Base-by-base conservation (phyloP, 2,888 invertebrate species). In the Saturnia pavonia region DNA sequence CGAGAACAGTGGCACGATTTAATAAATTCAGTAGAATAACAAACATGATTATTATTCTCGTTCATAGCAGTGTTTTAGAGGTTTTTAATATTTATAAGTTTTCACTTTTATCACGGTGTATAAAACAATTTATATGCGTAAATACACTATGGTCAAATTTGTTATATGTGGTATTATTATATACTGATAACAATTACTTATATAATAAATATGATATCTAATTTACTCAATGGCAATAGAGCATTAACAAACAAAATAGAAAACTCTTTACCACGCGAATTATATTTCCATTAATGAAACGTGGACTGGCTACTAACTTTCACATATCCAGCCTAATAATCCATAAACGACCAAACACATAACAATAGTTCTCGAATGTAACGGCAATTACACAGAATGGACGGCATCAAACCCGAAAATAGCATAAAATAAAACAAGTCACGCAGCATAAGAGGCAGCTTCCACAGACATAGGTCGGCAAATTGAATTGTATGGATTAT, bases 221-320 rank as follows among this genome's bases (percentile, higher is more conserved):
- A 54, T 42, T 42, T 42, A 70, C 42, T 3, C 11, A 22, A 48
- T 40, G 25, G 54, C 9, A 66, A 40, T 66, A 19, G 40, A 85
- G 82, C 81, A 77, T 82, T 83, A 86, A 87, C 87, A 90, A 91
- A 82, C 40, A 25, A 63, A 63, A 25, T 57, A 57, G 16, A 63
- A 42, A 42, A 80, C 79, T 65, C 40, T 4, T 6, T 81, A 85
- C 51, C 22, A 89, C 84, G 86, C 82, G 85, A 90, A 89, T 92
- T 90, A 88, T 88, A 90, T 88, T 88, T 91, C 86, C 90, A 88
- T 91, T 91, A 91, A 91, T 88, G 88, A 89, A 90, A 90, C 88
- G 88, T 89, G 88, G 90, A 89, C 87, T 27, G 88, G 84, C 84
- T 75, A 84, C 87, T 85, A 87, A 90, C 86, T 88, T 85, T 88